Evolutionary conservation across 2,113 vertebrate species (phyloP), one percentile per base, ranked within the genome.

Genomic region (Vombatus ursinus): DNA sequence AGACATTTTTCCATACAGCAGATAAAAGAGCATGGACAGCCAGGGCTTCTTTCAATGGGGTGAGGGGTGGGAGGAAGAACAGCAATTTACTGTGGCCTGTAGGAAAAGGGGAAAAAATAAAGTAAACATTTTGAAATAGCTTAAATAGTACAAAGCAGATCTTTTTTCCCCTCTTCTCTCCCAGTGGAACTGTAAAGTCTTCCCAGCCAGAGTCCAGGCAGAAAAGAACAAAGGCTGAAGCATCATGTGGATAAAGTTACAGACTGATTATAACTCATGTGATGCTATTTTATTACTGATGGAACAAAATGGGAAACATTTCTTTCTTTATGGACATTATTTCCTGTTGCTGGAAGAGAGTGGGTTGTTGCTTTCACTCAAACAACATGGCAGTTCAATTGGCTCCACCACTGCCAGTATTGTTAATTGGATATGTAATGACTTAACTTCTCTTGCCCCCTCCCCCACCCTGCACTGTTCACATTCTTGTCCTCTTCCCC

Each of bases 191-290:
- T 2, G 24, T 97, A 92, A 98, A 98, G 47, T 52, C 90, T 91
- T 93, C 94, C 51, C 37, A 97, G 68, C 91, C 97, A 95, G 89
- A 93, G 25, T 95, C 50, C 28, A 95, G 48, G 57, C 92, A 91
- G 54, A 95, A 77, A 52, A 95, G 96, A 98, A 96, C 95, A 98
- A 98, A 98, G 94, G 31, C 93, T 48, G 24, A 92, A 89, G 52
- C 25, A 94, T 94, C 50, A 31, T 47, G 84, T 90, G 94, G 95
- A 91, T 98, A 89, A 97, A 96, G 93, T 97, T 97, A 97, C 89
- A 95, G 92, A 84, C 68, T 94, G 96, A 97, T 98, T 94, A 91
- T 96, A 97, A 92, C 49, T 94, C 95, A 93, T 12, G 57, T 54
- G 94, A 90, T 94, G 90, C 22, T 97, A 68, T 97, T 97, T 98